Evolutionary conservation across 2,888 invertebrate species (phyloP).

Genomic region (Epistrophe grossulariae): DNA sequence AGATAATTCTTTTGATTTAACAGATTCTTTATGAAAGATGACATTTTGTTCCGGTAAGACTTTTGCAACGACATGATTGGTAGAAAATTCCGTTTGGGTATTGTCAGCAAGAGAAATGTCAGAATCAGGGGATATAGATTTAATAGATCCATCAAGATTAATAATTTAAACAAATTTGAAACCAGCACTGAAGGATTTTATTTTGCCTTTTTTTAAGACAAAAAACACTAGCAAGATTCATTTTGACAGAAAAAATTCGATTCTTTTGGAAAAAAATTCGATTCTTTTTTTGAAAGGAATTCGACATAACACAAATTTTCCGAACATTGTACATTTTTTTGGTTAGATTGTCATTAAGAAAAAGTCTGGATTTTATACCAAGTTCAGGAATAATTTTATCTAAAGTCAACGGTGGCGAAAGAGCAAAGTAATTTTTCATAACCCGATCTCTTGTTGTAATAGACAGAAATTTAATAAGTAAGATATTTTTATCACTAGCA

Average conservation of each 20-base stretch:
- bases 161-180: too few species aligned
- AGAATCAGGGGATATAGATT: background rate
- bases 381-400: background rate
- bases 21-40: too few species aligned
- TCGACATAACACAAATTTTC: background rate
- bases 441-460: background rate
- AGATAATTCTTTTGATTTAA: background rate
- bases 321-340: slow-evolving; percentile 12
- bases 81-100: background rate
- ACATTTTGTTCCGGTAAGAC: background rate
- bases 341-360: background rate
- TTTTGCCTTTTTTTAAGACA: background rate
- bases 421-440: background rate
- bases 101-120: background rate
- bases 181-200: background rate
- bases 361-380: background rate
- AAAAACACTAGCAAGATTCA: too few species aligned
- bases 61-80: background rate
- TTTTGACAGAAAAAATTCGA: too few species aligned
- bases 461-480: background rate
- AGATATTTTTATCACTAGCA: background rate
- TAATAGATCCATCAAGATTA: background rate
- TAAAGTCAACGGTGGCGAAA: background rate
- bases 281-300: too few species aligned
- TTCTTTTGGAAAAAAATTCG: too few species aligned